Conservation (phyloP, 92 coral and sea anemone genomes). For the Pocillopora meandrina region DNA sequence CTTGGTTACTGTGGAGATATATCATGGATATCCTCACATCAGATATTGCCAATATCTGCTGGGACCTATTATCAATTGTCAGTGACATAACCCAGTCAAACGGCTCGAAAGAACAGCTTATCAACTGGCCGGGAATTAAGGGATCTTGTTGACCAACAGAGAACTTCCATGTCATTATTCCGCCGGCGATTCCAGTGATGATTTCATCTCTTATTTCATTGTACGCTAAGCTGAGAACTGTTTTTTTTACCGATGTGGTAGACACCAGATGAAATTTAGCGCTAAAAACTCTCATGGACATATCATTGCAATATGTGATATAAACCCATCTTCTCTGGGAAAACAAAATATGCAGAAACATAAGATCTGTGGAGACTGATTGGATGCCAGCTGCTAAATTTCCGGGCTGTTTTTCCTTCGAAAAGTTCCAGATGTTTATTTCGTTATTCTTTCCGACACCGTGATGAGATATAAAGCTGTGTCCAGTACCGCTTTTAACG, state of each 20-base stretch:
- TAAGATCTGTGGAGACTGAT: constrained; percentile 55
- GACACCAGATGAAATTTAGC: constrained; percentile 77
- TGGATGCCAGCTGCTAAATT: constrained; percentile 48
- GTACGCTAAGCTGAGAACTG: constrained; percentile 77
- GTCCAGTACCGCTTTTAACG: constrained; percentile 54
- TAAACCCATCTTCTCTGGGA: constrained; percentile 80
- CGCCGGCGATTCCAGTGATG: constrained; percentile 86
- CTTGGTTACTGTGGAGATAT: constrained; percentile 57
- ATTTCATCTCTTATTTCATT: constrained; percentile 88
- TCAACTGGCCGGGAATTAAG: constrained; percentile 76
- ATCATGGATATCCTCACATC: constrained; percentile 82
- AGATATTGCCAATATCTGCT: constrained; percentile 80
- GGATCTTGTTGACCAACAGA: constrained; percentile 92
- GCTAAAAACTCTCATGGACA: constrained; percentile 76
- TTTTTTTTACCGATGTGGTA: constrained; percentile 58
- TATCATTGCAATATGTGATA: constrained; percentile 70
- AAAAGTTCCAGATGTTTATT: constrained; percentile 83
- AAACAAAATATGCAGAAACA: constrained; percentile 69
- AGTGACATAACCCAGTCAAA: constrained; percentile 87
- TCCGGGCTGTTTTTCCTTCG: constrained; percentile 56
- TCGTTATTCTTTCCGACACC: constrained; percentile 89
- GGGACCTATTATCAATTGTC: constrained; percentile 63
- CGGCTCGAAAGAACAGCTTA: constrained; percentile 68
- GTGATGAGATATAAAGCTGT: constrained; percentile 84
- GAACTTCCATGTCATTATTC: constrained; percentile 89